Conservation (phyloP, 2,888 invertebrate species). For the Biston stratarius region DNA sequence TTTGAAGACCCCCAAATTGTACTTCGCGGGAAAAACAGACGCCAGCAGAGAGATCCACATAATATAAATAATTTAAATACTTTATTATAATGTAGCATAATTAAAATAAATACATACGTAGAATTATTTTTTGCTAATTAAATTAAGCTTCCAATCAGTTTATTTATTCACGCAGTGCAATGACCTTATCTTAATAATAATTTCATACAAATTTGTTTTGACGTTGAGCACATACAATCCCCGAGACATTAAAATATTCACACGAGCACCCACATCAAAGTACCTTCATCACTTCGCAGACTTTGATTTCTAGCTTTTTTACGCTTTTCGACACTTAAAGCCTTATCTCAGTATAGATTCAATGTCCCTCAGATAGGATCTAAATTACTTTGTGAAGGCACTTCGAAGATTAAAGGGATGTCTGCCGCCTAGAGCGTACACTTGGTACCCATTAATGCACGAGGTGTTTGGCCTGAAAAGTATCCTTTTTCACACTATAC, state of each 20-base stretch:
- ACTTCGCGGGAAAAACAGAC: too few species aligned
- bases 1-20: too few species aligned
- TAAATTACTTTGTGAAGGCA: conserved; percentile 80
- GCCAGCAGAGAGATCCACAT: too few species aligned
- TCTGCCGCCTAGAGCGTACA: conserved; percentile 71
- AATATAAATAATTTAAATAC: too few species aligned
- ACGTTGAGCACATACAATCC: not conserved
- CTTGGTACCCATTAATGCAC: conserved; percentile 28
- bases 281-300: conserved; percentile 56
- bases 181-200: not conserved
- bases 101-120: too few species aligned
- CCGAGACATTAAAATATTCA: conserved; percentile 36
- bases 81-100: not conserved
- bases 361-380: conserved; percentile 79
- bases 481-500: not conserved
- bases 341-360: conserved; percentile 68
- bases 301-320: conserved; percentile 66
- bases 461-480: conserved; percentile 8
- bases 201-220: not conserved
- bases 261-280: conserved; percentile 52
- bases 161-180: too few species aligned
- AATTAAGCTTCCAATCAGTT: not conserved
- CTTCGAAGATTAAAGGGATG: conserved; percentile 82
- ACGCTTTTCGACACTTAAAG: conserved; percentile 70
- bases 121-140: too few species aligned